Evolutionary conservation across 2,888 invertebrate genomes (phyloP).

Genomic region (Liodrosophila aerea): DNA sequence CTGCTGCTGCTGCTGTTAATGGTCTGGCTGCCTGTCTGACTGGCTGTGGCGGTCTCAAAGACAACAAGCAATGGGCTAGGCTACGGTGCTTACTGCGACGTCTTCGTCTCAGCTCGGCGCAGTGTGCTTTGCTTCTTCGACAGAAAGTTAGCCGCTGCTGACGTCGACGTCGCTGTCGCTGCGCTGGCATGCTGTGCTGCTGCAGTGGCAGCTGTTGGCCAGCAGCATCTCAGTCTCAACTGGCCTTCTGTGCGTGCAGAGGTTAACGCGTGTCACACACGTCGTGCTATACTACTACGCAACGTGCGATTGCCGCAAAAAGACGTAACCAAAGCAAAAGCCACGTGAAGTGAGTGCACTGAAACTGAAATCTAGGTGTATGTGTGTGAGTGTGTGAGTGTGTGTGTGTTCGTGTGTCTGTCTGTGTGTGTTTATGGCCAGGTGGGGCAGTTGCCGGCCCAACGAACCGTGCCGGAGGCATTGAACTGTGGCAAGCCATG

Average conservation of each 20-base stretch:
- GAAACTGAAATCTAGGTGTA: not conserved
- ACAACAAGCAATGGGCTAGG: conserved; percentile 27
- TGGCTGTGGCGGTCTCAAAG: conserved; percentile 30
- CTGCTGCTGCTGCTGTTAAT: conserved; percentile 6
- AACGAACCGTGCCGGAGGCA: conserved; percentile 66
- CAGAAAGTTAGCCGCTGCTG: conserved; percentile 22
- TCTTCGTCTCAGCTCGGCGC: conserved; percentile 59
- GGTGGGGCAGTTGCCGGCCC: conserved; percentile 49
- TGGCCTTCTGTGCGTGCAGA: conserved; percentile 75
- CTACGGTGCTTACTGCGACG: conserved; percentile 26
- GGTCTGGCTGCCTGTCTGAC: conserved; percentile 24
- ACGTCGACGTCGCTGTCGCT: conserved; percentile 25
- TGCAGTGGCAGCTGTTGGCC: conserved; percentile 24
- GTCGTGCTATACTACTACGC: conserved; percentile 69
- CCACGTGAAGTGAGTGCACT: conserved; percentile 49
- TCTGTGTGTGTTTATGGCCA: conserved; percentile 10
- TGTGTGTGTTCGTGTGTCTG: conserved; percentile 7
- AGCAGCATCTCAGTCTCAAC: conserved; percentile 69
- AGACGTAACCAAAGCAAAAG: conserved; percentile 41
- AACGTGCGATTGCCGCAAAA: conserved; percentile 44
- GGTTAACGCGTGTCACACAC: conserved; percentile 65
- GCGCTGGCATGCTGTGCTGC: conserved; percentile 39
- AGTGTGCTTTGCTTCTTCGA: conserved; percentile 33
- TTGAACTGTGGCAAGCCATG: conserved; percentile 64
- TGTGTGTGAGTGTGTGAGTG: conserved; percentile 23